Percentiles rank a stretch among this genome's conserved stretches.
phyloP scores from a whole-genome alignment of 2,888 invertebrate species.

The Machimus rusticus region DNA sequence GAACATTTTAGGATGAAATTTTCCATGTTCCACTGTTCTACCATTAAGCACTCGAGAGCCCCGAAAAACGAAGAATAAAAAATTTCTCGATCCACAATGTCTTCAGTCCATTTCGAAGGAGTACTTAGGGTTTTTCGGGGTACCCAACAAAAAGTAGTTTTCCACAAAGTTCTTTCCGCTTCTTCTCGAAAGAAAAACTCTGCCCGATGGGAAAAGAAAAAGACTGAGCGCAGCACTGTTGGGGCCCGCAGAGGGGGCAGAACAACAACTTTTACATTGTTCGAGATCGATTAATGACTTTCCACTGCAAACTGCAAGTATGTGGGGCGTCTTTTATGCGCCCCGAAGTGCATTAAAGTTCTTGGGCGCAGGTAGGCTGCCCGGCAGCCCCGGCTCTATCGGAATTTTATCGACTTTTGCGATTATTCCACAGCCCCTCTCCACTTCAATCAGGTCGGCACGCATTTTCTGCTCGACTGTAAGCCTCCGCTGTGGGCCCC shows the following conservation, averaged over 20 bases:
- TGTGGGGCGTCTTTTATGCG: slow-evolving; percentile 3
- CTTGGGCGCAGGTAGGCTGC: not conserved
- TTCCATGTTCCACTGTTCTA: slow-evolving; percentile 14
- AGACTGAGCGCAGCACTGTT: not conserved
- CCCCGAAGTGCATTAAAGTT: not conserved
- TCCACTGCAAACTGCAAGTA: slow-evolving; percentile 5
- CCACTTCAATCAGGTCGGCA: slow-evolving; percentile 19
- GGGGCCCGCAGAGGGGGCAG: not conserved
- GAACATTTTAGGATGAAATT: not conserved
- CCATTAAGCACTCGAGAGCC: slow-evolving; percentile 2
- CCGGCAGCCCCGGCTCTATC: not conserved
- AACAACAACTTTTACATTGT: slow-evolving; percentile 9
- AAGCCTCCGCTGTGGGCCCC: not conserved
- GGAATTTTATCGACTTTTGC: slow-evolving; percentile 27
- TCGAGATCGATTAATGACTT: slow-evolving; percentile 12
- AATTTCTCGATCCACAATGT: not conserved
- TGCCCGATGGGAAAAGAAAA: not conserved
- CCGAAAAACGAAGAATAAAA: not conserved
- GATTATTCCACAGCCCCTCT: not conserved
- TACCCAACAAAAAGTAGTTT: slow-evolving; percentile 15
- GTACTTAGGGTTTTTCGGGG: slow-evolving; percentile 18
- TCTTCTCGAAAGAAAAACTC: not conserved
- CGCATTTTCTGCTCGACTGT: slow-evolving; percentile 9
- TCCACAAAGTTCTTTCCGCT: slow-evolving; percentile 21
- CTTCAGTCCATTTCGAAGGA: not conserved